phyloP scores from a whole-genome alignment of 2,888 invertebrate genomes.

The Protonemura montana region DNA sequence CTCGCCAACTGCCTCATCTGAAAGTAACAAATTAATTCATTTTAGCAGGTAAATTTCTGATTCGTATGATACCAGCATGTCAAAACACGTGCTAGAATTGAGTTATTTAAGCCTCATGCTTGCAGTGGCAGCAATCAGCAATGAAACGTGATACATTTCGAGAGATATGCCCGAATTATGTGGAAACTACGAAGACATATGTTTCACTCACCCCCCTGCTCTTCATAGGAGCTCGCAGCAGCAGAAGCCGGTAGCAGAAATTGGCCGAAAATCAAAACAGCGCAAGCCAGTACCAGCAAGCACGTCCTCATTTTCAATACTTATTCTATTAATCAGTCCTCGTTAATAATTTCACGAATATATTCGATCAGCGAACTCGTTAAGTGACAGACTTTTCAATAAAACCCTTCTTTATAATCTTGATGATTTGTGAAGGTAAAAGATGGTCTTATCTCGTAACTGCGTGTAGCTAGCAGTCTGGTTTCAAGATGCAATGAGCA shows the following conservation, averaged over 20 bases:
- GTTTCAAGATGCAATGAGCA: neutral
- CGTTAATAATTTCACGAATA: neutral
- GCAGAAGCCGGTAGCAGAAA: conserved; percentile 35
- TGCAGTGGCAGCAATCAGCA: neutral
- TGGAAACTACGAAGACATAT: conserved; percentile 1
- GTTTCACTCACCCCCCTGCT: conserved; percentile 41
- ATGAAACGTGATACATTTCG: neutral
- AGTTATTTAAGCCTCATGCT: neutral
- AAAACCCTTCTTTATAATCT: too few relatives aligned
- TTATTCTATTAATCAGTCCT: neutral
- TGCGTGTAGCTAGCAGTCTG: neutral
- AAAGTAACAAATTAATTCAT: conserved; percentile 52
- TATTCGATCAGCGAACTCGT: neutral
- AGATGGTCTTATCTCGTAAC: neutral
- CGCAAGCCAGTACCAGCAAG: conserved; percentile 43
- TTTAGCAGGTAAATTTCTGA: conserved; percentile 31
- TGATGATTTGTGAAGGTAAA: neutral
- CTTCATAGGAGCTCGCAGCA: conserved; percentile 42
- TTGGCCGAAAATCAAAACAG: conserved; percentile 40
- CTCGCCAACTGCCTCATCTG: conserved; percentile 64
- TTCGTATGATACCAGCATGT: neutral
- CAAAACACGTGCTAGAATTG: neutral
- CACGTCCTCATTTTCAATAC: conserved; percentile 42
- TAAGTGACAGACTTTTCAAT: too few relatives aligned
- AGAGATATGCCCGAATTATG: neutral